Evolutionary conservation across 92 coral and sea anemone species (phyloP), one percentile per base, ranked within the genome.

Genomic region (Epizoanthus scotinus): DNA sequence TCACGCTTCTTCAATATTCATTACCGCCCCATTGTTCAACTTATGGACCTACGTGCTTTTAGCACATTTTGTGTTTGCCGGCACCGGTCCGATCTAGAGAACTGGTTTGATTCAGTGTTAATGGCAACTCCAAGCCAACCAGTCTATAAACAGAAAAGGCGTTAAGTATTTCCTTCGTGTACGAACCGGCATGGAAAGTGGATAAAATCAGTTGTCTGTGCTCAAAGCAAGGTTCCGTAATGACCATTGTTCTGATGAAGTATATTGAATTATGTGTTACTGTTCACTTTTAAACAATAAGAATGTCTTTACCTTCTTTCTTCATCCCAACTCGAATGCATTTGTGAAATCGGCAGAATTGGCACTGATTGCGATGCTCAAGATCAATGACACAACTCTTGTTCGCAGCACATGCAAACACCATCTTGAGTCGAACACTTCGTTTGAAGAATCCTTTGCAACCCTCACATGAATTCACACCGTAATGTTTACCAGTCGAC

Each of bases 401-500:
- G 31, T 87, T 78, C 24, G 90, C 69, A 20, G 90, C 87, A 49
- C 95, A 91, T 29, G 88, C 87, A 67, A 88, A 91, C 26, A 84
- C 84, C 79, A 91, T 81, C 86, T 91, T 89, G 61, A 88, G 86
- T 19, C 95, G 95, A 31, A 91, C 95, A 20, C 90, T 91, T 62
- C 95, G 86, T 80, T 91, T 91, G 84, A 91, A 91, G 64, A 91
- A 91, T 13, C 95, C 87, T 56, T 91, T 91, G 60, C 95, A 91
- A 7, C 95, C 95, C 74, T 88, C 95, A 44, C 95, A 91, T 0
- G 95, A 88, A 36, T 88, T 83, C 27, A 89, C 95, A 2, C 95
- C 95, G n/a, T 91, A 91, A 47, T 91, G 95, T 34, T 91, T 60
- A 0, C 95, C 95, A 8, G 95, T 88, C 17, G 92, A 91, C 8